Evolutionary conservation across 1,140 invertebrate genomes (phyloP), one percentile per base, ranked within the genome.

Genomic region (Brachionus rubens): DNA sequence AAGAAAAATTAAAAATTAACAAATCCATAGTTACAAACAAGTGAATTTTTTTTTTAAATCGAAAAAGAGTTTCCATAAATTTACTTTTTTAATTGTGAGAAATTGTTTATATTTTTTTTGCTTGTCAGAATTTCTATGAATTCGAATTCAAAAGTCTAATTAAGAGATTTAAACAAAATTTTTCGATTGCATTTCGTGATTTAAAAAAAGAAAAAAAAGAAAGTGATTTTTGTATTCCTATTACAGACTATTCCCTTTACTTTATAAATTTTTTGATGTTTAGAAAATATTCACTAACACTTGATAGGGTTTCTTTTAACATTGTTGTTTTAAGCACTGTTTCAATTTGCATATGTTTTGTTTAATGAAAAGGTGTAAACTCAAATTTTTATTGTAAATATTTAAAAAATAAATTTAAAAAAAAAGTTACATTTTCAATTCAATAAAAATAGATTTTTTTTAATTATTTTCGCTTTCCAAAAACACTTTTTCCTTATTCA

Each of bases 1-100:
- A n/a, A 59, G 19, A 33, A 14, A 36, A 16, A 9, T 59, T 19
- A 59, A 59, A 59, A 59, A 59, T 59, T 36, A 59, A 59, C 54
- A 59, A 59, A 59, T 59, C 54, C 54, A 59, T 59, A 59, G 54
- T 59, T 59, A 59, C 54, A 59, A 59, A 33, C 54, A 59, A 59
- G 54, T 9, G 33, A 36, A 36, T 5, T n/a, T n/a, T n/a, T n/a
- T n/a, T n/a, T n/a, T n/a, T n/a, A 54, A 54, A 54, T 54, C 33
- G 52, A 28, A 54, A 54, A 28, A 24, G 33, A 54, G 52, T 54
- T 54, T 54, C 26, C 52, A 28, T 54, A 54, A 7, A 54, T 54
- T 24, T 54, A 28, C 33, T n/a, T n/a, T n/a, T n/a, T n/a, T n/a
- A n/a, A n/a, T 59, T 59, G 19, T 59, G 30, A 59, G 54, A 36